phyloP scores from a whole-genome alignment of 1,140 invertebrate genomes.

The Drosophila lacertosa region DNA sequence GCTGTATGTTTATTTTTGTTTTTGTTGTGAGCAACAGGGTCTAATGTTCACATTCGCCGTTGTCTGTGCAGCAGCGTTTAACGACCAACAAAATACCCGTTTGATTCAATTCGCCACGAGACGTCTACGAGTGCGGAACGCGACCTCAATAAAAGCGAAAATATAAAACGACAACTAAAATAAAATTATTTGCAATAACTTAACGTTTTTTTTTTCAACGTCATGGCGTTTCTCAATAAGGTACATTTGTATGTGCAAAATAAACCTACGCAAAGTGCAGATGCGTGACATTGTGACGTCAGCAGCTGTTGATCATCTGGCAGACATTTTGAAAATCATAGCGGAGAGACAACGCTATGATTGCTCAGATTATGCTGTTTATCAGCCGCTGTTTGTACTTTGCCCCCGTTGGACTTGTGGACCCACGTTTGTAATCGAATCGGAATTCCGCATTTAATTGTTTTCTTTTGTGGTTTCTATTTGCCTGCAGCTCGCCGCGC shows the following conservation, averaged over 20 bases:
- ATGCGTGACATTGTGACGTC: constrained; percentile 13
- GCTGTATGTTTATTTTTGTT: constrained; percentile 5
- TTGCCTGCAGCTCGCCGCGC: constrained; percentile 59
- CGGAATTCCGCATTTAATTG: constrained; percentile 5
- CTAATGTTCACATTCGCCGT: constrained; percentile 60
- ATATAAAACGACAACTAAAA: constrained; percentile 21
- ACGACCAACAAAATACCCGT: constrained; percentile 33
- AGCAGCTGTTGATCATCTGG: constrained; percentile 32
- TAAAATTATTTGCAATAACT: constrained; percentile 22
- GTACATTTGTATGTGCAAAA: constrained; percentile 57
- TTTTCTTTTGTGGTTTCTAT: background rate
- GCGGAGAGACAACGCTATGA: background rate
- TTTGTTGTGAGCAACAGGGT: constrained; percentile 43
- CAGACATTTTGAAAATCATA: constrained; percentile 36
- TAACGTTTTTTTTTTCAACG: constrained; percentile 24
- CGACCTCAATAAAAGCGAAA: constrained; percentile 48
- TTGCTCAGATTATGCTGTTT: constrained; percentile 17
- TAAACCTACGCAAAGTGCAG: constrained; percentile 5
- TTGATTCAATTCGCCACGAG: constrained; percentile 58
- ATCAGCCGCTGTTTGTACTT: constrained; percentile 60
- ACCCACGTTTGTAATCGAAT: constrained; percentile 2
- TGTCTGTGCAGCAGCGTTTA: constrained; percentile 20
- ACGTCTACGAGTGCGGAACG: constrained; percentile 51
- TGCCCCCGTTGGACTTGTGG: constrained; percentile 58
- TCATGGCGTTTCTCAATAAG: constrained; percentile 80